Evolutionary conservation across 2,888 invertebrate species (phyloP).

Genomic region (Cheilosia variabilis): DNA sequence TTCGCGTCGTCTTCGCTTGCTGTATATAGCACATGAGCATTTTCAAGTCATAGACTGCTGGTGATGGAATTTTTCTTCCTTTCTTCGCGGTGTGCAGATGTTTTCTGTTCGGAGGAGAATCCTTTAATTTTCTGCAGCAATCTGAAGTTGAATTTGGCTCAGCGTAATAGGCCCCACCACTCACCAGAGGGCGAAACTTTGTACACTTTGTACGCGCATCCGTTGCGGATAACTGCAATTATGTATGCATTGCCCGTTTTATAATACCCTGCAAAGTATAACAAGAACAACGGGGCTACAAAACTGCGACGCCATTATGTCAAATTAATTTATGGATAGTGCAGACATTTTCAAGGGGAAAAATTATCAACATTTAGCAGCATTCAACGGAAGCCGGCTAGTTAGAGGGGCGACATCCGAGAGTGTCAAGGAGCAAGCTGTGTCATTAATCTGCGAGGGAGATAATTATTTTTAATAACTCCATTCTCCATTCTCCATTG

Average conservation of each 20-base stretch:
- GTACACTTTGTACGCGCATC: background rate
- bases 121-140: background rate
- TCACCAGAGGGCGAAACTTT: too few relatives aligned
- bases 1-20: slow-evolving; percentile 13
- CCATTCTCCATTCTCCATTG: slow-evolving; percentile 43
- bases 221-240: slow-evolving; percentile 44
- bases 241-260: slow-evolving; percentile 46
- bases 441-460: slow-evolving; percentile 49
- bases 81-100: too few relatives aligned
- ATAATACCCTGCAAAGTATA: slow-evolving; percentile 35
- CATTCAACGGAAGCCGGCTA: background rate
- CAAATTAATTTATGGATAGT: slow-evolving; percentile 68
- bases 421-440: slow-evolving; percentile 10
- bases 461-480: slow-evolving; percentile 64
- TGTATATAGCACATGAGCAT: slow-evolving; percentile 52
- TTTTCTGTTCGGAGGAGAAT: background rate
- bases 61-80: slow-evolving; percentile 51
- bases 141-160: background rate
- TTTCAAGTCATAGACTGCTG: slow-evolving; percentile 50
- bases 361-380: background rate
- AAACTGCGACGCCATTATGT: slow-evolving; percentile 48
- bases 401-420: background rate
- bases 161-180: background rate
- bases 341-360: slow-evolving; percentile 46
- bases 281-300: slow-evolving; percentile 22